These are phyloP conservation scores for Eutolmus rufibarbis DNA, from an alignment of 2,888 invertebrate species.

Conservation along the genomic window DNA sequence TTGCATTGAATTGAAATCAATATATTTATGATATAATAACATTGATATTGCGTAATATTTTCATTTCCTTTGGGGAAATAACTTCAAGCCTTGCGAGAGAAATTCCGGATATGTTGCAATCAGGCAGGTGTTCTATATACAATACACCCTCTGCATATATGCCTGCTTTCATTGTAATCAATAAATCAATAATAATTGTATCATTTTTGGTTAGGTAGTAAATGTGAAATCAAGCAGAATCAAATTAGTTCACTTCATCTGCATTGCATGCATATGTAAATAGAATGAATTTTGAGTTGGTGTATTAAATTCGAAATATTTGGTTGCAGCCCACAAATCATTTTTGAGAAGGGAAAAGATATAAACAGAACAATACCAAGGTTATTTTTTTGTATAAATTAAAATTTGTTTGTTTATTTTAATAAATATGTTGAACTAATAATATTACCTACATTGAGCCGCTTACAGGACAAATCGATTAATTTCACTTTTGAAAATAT, in stretches of 20 bases:
- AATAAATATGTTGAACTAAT: too few species aligned
- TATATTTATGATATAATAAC: not conserved
- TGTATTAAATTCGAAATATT: too few species aligned
- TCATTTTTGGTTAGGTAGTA: not conserved
- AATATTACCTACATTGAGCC: too few species aligned
- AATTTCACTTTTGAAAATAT: too few species aligned
- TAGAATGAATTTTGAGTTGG: too few species aligned
- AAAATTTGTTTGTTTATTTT: too few species aligned
- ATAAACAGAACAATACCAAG: too few species aligned
- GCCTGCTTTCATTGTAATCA: not conserved
- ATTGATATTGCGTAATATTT: not conserved
- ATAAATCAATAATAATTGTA: not conserved
- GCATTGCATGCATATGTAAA: not conserved
- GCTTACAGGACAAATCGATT: too few species aligned
- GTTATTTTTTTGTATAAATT: too few species aligned
- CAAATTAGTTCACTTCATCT: not conserved
- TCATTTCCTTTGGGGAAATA: not conserved
- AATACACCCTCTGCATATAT: not conserved
- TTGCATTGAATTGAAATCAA: not conserved
- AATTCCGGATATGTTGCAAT: not conserved
- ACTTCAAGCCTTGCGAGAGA: not conserved
- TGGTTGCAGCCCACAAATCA: too few species aligned
- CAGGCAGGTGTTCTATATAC: not conserved
- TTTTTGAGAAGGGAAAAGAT: too few species aligned
- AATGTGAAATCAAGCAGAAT: not conserved